These are phyloP conservation scores for Dorcus hopei DNA, from an alignment of 2,888 invertebrate genomes.

Conservation along the genomic window DNA sequence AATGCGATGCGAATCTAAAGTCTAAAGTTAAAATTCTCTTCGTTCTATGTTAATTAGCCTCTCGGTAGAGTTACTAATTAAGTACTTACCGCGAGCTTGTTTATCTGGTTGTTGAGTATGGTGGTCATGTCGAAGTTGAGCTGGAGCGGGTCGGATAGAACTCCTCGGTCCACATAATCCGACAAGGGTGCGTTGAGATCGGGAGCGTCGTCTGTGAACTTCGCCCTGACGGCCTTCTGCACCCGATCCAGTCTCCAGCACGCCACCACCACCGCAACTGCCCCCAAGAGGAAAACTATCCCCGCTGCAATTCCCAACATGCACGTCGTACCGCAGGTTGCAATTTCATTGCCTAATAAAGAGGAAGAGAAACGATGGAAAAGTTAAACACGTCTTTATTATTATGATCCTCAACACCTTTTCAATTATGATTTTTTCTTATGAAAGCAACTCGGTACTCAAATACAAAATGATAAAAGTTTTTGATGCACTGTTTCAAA, in stretches of 20 bases:
- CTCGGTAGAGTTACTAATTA: too few relatives aligned
- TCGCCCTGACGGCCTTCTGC: slow-evolving; percentile 39
- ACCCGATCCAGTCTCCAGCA: slow-evolving; percentile 40
- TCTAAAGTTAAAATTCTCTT: too few relatives aligned
- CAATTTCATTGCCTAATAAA: slow-evolving; percentile 31
- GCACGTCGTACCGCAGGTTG: slow-evolving; percentile 51
- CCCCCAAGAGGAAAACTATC: slow-evolving; percentile 41
- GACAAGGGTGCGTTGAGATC: slow-evolving; percentile 42
- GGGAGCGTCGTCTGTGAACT: slow-evolving; percentile 37
- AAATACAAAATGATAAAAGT: too few relatives aligned
- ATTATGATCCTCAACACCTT: too few relatives aligned
- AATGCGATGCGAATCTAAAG: too few relatives aligned
- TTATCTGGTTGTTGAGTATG: slow-evolving; percentile 33
- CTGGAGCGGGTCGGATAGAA: slow-evolving; percentile 38
- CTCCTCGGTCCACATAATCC: slow-evolving; percentile 38
- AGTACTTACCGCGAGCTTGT: slow-evolving; percentile 37
- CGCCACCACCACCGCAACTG: slow-evolving; percentile 36
- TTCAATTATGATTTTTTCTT: too few relatives aligned
- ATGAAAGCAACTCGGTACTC: too few relatives aligned
- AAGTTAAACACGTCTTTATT: too few relatives aligned
- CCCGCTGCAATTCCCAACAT: slow-evolving; percentile 49
- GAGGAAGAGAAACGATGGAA: background rate
- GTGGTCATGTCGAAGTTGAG: slow-evolving; percentile 45
- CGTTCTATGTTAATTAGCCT: too few relatives aligned
- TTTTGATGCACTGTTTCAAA: too few relatives aligned